Base-by-base conservation (phyloP, 2,888 invertebrate species). In the Rhagophthalmus giganteus region DNA sequence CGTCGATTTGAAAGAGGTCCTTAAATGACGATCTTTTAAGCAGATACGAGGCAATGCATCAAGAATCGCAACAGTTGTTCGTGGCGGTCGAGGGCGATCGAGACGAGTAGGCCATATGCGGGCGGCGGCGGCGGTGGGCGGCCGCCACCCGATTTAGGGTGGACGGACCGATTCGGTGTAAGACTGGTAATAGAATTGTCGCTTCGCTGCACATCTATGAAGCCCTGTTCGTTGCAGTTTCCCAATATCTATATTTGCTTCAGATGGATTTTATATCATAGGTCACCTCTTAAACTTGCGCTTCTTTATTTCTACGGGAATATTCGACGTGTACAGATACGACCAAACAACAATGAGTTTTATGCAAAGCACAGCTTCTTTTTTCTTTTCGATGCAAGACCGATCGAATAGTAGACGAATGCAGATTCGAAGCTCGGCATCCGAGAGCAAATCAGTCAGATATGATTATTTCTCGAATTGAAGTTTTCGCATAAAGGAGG, bases 181-280 rank as follows among this genome's bases (percentile, higher is more conserved):
- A 60, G 55, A 58, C 57, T 57, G 57, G 61, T 64, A 62, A 64
- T 62, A 60, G 63, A 62, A 64, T 64, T 62, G 62, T 60, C 60
- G 62, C 60, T 58, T 48, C 53, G 58, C 47, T 62, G 58, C 61
- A 54, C 55, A 49, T 56, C 54, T 54, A 60, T 58, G 56, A 54
- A 42, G 44, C 48, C 47, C 51, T 55, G 55, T 52, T 55, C 48
- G 48, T 48, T 48, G 55, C 55, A 55, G 55, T 51, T 42, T 42
- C 50, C 42, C 51, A 55, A 48, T 52, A 52, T 55, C 55, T 52
- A 52, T 55, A 40, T 42, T 51, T 45, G 55, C 52, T 20, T 48
- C 40, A 55, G 54, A 58, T 55, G 50, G 54, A 54, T 55, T 55
- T 58, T 54, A 47, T 55, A 55, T 58, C 54, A 47, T 34, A 44